Evolutionary conservation across 2,113 vertebrate species (phyloP).

Genomic region (Xenus cinereus): DNA sequence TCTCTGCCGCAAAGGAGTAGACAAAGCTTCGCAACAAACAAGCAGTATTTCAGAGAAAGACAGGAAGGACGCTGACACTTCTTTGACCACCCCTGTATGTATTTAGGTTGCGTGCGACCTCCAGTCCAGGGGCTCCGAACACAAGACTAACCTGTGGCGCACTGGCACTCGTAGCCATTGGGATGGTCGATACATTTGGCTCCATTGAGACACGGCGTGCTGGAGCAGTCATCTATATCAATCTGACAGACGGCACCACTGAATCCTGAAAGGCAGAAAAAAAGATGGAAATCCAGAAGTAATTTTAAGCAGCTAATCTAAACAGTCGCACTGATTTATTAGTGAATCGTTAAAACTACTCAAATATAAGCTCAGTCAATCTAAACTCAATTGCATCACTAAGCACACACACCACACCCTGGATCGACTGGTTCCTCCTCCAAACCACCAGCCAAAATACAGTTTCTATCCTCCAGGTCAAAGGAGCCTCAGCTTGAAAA

Average conservation of each 20-base stretch:
- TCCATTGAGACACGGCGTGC: constrained; percentile 91
- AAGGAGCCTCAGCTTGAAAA: neutral
- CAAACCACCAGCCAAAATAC: neutral
- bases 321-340: neutral
- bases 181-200: constrained; percentile 93
- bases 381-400: neutral
- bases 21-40: neutral
- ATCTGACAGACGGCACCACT: constrained; percentile 91
- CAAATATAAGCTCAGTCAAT: neutral
- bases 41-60: neutral
- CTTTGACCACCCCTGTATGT: neutral
- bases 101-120: rapidly evolving
- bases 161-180: constrained; percentile 93
- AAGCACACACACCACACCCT: neutral
- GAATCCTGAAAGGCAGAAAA: constrained; percentile 79
- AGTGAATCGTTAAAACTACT: neutral
- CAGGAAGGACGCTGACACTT: neutral
- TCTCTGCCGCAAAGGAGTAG: neutral
- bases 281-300: neutral
- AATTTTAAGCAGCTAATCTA: neutral
- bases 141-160: constrained; percentile 85
- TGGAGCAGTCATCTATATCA: constrained; percentile 94
- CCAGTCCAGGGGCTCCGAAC: neutral
- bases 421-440: neutral
- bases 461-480: neutral